Evolutionary conservation across 2,797 vertebrate species (phyloP), one percentile per base, ranked within the genome.

Genomic region (Chelonia mydas): DNA sequence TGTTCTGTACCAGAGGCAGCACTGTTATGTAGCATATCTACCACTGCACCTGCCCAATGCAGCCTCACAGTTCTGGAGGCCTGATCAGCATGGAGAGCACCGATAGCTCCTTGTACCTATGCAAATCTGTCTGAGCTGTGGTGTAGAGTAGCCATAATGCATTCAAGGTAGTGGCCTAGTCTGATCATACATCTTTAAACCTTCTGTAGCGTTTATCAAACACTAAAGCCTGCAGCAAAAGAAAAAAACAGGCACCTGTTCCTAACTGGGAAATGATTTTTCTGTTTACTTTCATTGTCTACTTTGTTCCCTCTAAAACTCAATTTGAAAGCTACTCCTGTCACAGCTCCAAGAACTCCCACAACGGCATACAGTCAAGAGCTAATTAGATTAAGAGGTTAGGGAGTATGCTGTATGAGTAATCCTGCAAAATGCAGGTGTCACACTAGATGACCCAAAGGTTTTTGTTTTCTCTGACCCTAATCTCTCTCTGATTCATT

Each of bases 401-500:
- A 89, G 79, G 0, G 0, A 89, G 31, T 79, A 83, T 61, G 15
- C 76, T 90, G 72, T 90, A 55, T 57, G 41, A 88, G 45, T 90
- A 90, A 91, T 65, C 53, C 53, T 77, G 72, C 49, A 92, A 80
- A 95, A 94, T 61, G 72, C 72, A 92, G 88, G 92, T 77, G 86
- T 90, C 87, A 92, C 47, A 83, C 27, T 47, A 80, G 7, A 27
- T 84, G 83, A 86, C 65, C 50, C 78, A 77, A 89, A 13, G 51
- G 74, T 82, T 11, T 23, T 87, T 81, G 12, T 23, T 87, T 88
- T 59, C 47, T 84, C 81, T 84, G 47, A 15, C 86, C 94, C 61
- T 89, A 55, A 54, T 87, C 87, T 41, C 86, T 86, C 11, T 19
- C 17, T 57, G 50, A 89, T 83, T 94, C 51, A 82, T 49, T 90